These are phyloP conservation scores for Neotoma lepida DNA, from an alignment of 2,113 vertebrate genomes.

Conservation along the genomic window DNA sequence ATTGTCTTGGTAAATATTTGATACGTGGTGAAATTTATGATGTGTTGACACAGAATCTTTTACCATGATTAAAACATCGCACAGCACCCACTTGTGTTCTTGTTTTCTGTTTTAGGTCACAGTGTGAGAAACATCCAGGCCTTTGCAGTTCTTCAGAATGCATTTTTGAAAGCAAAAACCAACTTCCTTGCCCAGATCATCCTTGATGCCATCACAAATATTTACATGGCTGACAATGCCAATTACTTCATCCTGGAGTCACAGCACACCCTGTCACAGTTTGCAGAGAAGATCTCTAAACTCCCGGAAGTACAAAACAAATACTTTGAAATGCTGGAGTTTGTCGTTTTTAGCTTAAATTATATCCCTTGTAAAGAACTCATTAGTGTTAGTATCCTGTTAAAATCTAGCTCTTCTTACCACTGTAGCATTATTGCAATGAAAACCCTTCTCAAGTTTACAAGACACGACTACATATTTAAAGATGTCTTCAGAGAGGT, in stretches of 20 bases:
- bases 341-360: conserved; percentile 97
- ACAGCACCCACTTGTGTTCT: conserved; percentile 52
- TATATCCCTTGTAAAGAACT: conserved; percentile 99
- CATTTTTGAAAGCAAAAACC: conserved; percentile 96
- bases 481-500: conserved; percentile 98
- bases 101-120: conserved; percentile 86
- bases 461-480: conserved; percentile 95
- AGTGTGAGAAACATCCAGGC: conserved; percentile 97
- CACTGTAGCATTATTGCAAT: conserved; percentile 95
- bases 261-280: conserved; percentile 96
- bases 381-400: conserved; percentile 97
- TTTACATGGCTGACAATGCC: conserved; percentile 94
- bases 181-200: conserved; percentile 93
- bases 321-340: conserved; percentile 98
- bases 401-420: conserved; percentile 94
- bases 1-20: conserved; percentile 2
- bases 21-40: not conserved
- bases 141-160: conserved; percentile 96
- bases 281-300: conserved; percentile 94
- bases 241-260: conserved; percentile 99
- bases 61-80: conserved; percentile 32
- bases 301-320: conserved; percentile 95
- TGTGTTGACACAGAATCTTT: conserved; percentile 35
- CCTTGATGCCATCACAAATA: conserved; percentile 95
- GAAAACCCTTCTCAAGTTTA: conserved; percentile 94